Conservation (phyloP, 53 echinoderm and acorn worm genomes). For the Echinarachnius parma region DNA sequence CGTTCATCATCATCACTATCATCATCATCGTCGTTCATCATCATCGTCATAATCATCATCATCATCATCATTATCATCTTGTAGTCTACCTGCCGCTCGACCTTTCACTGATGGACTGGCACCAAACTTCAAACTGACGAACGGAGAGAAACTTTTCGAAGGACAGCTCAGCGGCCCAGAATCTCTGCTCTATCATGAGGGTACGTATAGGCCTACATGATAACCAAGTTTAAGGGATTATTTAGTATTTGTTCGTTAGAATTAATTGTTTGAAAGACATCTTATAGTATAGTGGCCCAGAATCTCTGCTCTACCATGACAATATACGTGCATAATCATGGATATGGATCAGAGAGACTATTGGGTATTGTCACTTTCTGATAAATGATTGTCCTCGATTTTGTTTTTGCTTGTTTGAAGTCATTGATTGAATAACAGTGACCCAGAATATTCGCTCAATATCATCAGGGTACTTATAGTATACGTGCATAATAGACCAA, state of each 20-base stretch:
- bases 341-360: no score
- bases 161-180: constrained; percentile 59
- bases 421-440: no score
- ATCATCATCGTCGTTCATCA: background rate
- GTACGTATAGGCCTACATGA: constrained; percentile 15
- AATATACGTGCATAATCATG: no score
- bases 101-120: constrained; percentile 43
- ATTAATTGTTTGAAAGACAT: no score
- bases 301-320: constrained; percentile 48
- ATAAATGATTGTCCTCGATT: no score
- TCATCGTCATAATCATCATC: background rate
- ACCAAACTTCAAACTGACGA: constrained; percentile 33
- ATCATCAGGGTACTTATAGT: constrained; percentile 42
- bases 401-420: no score
- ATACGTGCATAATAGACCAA: background rate
- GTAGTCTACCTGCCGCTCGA: constrained; percentile 52
- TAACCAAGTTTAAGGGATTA: background rate
- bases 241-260: no score
- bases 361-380: no score
- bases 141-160: constrained; percentile 36
- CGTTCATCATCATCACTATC: background rate
- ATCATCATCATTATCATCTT: background rate
- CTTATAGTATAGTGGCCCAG: constrained; percentile 47
- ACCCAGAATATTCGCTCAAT: no score
- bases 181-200: constrained; percentile 47